Percentiles rank a stretch among this genome's conserved stretches.
phyloP scores from a whole-genome alignment of 2,113 vertebrate genomes.

The Anas platyrhynchos region DNA sequence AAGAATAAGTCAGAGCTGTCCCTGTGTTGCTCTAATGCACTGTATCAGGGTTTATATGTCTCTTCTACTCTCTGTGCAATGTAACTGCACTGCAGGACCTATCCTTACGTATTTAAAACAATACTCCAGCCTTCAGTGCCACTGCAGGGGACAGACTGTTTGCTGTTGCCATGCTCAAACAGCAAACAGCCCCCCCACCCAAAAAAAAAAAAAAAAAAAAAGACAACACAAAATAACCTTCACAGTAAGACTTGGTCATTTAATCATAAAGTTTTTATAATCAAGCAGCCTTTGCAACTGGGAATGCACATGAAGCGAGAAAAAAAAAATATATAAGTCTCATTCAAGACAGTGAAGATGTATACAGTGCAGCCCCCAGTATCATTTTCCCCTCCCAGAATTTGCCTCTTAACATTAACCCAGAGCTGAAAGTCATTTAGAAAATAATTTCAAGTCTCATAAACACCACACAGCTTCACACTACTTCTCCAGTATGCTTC shows the following conservation, averaged over 20 bases:
- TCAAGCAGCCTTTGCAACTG: background rate
- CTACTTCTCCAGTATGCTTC: background rate
- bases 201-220: background rate
- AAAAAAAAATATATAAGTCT: background rate
- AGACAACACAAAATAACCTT: background rate
- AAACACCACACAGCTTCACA: background rate
- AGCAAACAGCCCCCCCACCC: background rate
- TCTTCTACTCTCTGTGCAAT: background rate
- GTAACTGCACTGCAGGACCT: background rate
- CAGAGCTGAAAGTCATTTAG: background rate
- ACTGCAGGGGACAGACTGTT: background rate
- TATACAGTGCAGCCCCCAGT: background rate
- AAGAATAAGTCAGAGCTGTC: background rate
- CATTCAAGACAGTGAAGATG: background rate
- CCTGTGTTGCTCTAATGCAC: background rate
- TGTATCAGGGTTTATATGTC: rapidly evolving
- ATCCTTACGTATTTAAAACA: background rate
- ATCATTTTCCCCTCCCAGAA: background rate
- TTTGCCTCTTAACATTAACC: background rate
- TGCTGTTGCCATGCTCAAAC: background rate
- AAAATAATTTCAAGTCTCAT: background rate
- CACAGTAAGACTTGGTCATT: slow-evolving; percentile 19
- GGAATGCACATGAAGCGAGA: background rate
- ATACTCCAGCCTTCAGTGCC: background rate
- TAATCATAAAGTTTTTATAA: slow-evolving; percentile 32